Percentiles rank a stretch among this genome's conserved stretches.
phyloP scores from a whole-genome alignment of 2,113 vertebrate species.

The Leiothrix lutea region DNA sequence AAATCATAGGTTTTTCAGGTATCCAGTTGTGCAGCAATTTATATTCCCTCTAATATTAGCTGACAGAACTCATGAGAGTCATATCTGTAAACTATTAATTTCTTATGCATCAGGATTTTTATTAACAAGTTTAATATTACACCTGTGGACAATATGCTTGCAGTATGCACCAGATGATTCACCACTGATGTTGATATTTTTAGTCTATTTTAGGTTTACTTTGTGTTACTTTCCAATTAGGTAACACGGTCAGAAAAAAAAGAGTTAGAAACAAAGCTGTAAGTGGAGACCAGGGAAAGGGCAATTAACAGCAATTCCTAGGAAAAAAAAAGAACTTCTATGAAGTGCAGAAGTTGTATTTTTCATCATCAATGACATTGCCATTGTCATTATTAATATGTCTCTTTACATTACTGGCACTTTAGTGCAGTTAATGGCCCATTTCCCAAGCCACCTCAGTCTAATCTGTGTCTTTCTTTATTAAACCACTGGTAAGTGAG shows the following conservation, averaged over 20 bases:
- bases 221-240: not conserved
- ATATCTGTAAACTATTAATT: not conserved
- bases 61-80: not conserved
- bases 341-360: constrained; percentile 23
- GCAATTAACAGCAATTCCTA: constrained; percentile 33
- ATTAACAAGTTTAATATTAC: not conserved
- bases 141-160: not conserved
- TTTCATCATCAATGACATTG: constrained; percentile 59
- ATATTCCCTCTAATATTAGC: not conserved
- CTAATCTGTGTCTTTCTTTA: constrained; percentile 43
- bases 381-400: constrained; percentile 60
- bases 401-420: constrained; percentile 47
- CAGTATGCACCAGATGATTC: not conserved
- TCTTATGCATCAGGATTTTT: not conserved
- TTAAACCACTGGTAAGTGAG: constrained; percentile 22
- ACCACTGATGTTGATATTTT: not conserved
- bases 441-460: constrained; percentile 31
- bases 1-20: not conserved
- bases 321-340: not conserved
- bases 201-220: not conserved
- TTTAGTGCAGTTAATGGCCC: constrained; percentile 62
- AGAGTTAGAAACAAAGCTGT: not conserved
- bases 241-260: not conserved
- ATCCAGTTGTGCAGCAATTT: not conserved
- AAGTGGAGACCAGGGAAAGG: not conserved